Evolutionary conservation across 2,888 invertebrate genomes (phyloP).

Genomic region (Acrobasis consociella): DNA sequence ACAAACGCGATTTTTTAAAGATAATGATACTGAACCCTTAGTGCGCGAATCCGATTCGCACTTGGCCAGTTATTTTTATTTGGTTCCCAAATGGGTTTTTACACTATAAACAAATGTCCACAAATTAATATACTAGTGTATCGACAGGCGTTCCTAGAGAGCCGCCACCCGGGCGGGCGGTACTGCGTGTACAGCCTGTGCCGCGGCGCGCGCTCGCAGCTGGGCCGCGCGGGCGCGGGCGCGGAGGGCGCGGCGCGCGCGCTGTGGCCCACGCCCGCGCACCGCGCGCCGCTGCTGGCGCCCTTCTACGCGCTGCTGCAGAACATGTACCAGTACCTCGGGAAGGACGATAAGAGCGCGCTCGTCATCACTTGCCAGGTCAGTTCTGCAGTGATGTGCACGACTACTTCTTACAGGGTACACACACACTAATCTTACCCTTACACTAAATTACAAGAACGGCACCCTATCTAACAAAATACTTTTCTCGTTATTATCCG

Average conservation of each 20-base stretch:
- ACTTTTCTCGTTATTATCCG: too few relatives aligned
- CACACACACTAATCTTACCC: too few relatives aligned
- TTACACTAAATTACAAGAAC: too few relatives aligned
- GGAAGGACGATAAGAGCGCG: conserved; percentile 91
- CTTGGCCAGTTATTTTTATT: too few relatives aligned
- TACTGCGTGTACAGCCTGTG: conserved; percentile 94
- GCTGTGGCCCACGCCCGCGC: conserved; percentile 85
- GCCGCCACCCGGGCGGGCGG: conserved; percentile 88
- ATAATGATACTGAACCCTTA: too few relatives aligned
- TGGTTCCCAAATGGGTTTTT: too few relatives aligned
- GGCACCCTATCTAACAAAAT: too few relatives aligned
- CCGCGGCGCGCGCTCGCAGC: conserved; percentile 74
- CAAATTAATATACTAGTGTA: background rate
- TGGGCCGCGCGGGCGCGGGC: conserved; percentile 81
- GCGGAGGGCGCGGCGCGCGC: conserved; percentile 79
- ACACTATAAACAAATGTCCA: too few relatives aligned
- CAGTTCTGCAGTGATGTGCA: too few relatives aligned
- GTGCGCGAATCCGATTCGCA: too few relatives aligned
- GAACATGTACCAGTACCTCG: conserved; percentile 93
- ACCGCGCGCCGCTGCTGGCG: conserved; percentile 90
- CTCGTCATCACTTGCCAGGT: conserved; percentile 93
- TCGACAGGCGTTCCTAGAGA: conserved; percentile 86
- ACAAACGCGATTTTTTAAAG: too few relatives aligned
- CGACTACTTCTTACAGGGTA: too few relatives aligned
- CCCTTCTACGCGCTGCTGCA: conserved; percentile 92